Conservation (phyloP, 2,113 vertebrate genomes). For the Alethe diademata region DNA sequence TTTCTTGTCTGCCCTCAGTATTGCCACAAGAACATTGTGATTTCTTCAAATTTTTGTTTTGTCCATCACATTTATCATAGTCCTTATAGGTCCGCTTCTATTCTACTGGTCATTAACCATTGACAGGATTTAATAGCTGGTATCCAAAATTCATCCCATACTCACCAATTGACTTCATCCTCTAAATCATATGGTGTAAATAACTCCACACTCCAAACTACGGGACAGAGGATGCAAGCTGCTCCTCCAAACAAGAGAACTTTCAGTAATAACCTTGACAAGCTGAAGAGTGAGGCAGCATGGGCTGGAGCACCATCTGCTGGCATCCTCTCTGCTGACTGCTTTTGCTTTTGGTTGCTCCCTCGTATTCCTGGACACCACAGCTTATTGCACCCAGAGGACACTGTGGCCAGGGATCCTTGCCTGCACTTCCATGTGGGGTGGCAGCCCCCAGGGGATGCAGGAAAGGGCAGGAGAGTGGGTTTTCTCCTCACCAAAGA, state of each 20-base stretch:
- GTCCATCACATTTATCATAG: neutral
- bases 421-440: fast-evolving
- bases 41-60: neutral
- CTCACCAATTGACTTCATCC: neutral
- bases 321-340: neutral
- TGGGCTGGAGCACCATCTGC: constrained; percentile 52
- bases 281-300: neutral
- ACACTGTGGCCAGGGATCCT: fast-evolving
- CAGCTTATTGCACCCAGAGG: neutral
- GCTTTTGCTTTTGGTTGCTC: neutral
- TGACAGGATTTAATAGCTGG: neutral
- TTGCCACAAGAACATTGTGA: neutral
- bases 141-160: neutral
- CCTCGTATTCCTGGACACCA: neutral
- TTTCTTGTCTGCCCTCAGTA: neutral
- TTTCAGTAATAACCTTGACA: neutral
- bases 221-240: neutral
- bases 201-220: neutral
- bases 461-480: neutral
- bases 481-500: neutral
- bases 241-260: neutral
- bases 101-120: neutral
- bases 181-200: neutral
- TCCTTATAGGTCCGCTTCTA: neutral
- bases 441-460: fast-evolving